Percentiles rank a stretch among this genome's conserved stretches.
Conservation (phyloP, 1,140 invertebrate genomes). For the Melitaea cinxia region DNA sequence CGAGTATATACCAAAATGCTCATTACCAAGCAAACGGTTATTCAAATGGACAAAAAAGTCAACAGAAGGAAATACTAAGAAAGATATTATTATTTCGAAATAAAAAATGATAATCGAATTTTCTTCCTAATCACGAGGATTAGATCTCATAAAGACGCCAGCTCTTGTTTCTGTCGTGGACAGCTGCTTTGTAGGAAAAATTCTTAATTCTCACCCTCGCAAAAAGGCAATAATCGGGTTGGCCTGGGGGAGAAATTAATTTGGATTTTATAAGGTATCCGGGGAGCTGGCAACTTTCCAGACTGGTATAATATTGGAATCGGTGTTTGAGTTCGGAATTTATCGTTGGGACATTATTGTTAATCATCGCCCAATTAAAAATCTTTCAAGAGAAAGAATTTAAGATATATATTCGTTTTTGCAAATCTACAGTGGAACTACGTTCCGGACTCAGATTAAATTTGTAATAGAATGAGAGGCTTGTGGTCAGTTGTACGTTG, state of each 20-base stretch:
- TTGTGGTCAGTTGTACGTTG: no score
- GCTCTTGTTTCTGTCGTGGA: slow-evolving; percentile 52
- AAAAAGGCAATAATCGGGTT: slow-evolving; percentile 55
- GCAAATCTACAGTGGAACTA: no score
- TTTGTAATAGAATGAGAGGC: no score
- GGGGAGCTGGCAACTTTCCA: slow-evolving; percentile 53
- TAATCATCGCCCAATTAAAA: slow-evolving; percentile 25
- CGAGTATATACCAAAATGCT: no score
- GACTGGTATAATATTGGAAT: slow-evolving; percentile 42
- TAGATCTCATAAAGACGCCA: slow-evolving; percentile 60
- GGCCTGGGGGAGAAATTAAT: slow-evolving; percentile 54
- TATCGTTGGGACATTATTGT: slow-evolving; percentile 39
- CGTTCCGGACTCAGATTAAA: no score
- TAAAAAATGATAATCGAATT: slow-evolving; percentile 64
- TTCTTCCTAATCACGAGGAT: slow-evolving; percentile 55
- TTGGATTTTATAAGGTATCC: slow-evolving; percentile 53
- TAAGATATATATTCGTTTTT: background rate
- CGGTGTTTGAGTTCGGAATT: slow-evolving; percentile 43
- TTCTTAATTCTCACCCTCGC: slow-evolving; percentile 58
- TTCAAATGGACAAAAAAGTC: background rate
- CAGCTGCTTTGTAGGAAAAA: slow-evolving; percentile 59
- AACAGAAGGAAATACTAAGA: slow-evolving; percentile 12
- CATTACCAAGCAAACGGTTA: no score
- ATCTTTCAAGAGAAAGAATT: background rate
- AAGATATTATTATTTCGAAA: slow-evolving; percentile 35